Evolutionary conservation across 2,888 invertebrate species (phyloP), one percentile per base, ranked within the genome.

Genomic region (Epistrophe grossulariae): DNA sequence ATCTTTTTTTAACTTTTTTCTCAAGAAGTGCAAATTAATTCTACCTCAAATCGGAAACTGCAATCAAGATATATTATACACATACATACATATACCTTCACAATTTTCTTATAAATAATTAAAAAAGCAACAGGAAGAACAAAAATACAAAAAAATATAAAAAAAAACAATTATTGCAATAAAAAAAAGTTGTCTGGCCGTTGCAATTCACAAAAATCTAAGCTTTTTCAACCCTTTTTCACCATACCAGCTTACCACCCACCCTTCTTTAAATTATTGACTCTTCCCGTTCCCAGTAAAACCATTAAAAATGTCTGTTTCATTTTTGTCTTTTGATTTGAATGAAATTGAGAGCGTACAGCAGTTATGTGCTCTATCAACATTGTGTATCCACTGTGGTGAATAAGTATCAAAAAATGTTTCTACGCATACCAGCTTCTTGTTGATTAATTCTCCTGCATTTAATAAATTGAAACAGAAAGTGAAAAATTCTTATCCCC

Each of bases 401-500:
- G 81, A 81, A 77, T 55, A 62, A 70, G n/a, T 31, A 24, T 13
- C 24, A 45, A 70, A 85, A 45, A 70, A 85, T 85, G 78, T 85
- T 82, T 68, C 68, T 55, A 70, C 55, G 68, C 66, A 43, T 52
- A 84, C 77, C 50, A n/a, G 43, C 38, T 48, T 50, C 15, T 45
- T 62, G 62, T 28, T 62, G 52, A 59, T 52, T 55, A 40, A 43
- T 57, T 38, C 28, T 59, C 50, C 55, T 11, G 19, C 45, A 24
- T 15, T 35, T 68, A 68, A 90, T 68, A 24, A 68, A 90, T 89
- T 76, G 90, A 90, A 92, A 92, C 91, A 91, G 92, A 92, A 92
- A 92, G 92, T 92, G 92, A 92, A 92, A 92, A 92, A 55, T 70
- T 92, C 90, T 91, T 89, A 90, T 89, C 68, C 68, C 64, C 43